Base-by-base conservation (phyloP, 2,113 vertebrate genomes). In the Loxodonta africana region DNA sequence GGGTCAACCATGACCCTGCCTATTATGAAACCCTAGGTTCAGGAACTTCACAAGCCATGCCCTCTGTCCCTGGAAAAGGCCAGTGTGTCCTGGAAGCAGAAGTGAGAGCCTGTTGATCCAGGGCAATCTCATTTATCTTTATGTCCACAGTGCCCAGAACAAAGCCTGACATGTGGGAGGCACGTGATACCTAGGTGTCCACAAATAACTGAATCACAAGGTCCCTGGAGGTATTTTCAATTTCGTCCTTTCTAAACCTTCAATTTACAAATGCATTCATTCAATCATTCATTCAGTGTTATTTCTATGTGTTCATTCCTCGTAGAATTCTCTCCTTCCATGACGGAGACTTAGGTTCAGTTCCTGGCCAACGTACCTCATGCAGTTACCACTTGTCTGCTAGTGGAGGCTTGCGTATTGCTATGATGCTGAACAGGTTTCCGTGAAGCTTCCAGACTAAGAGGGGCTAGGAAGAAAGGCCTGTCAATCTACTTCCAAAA, bases 1-100 rank as follows among this genome's bases (percentile, higher is more conserved):
- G 48, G 6, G 6, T 78, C 71, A 48, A 93, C 62, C 51, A n/a
- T 94, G 78, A 89, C 44, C 9, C 26, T 96, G 12, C 1, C 53
- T 86, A 41, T 83, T 92, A 51, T 44, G 81, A 90, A 95, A 97
- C 15, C 17, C 41, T 63, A 83, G 12, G 33, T 23, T n/a, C 30
- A 44, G 18, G 14, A 96, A 30, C 11, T 78, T 37, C 44, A 87
- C 46, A 28, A 41, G 41, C 63, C 62, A 46, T 23, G 21, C 5
- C 48, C 7, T 91, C 37, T 93, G n/a, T 81, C 26, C 44, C 46
- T 60, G 30, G 23, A 23, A 63, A 86, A 94, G n/a, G 53, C 28
- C 77, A 57, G 30, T 17, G 1, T 74, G 60, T 91, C 37, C 67
- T 65, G 23, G 9, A 30, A 48, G 21, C 4, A 14, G 44, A 83